Evolutionary conservation across 2,113 vertebrate species (phyloP), one percentile per base, ranked within the genome.

Genomic region (Percopsis transmontana): DNA sequence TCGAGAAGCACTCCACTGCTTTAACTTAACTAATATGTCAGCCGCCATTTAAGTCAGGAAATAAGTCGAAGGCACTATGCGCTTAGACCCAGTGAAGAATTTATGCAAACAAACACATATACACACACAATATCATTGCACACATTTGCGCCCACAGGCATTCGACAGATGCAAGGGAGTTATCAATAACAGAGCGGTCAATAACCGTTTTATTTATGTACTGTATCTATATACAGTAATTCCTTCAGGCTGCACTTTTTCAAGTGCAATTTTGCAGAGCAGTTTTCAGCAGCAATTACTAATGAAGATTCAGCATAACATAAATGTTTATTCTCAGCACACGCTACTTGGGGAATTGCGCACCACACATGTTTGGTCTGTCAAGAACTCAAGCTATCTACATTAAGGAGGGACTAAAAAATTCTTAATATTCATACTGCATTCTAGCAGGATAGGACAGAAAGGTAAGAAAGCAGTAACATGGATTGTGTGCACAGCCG

Each of bases 181-280:
- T 73, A 85, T 80, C 76, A 78, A 74, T 78, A 77, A 68, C 53
- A 45, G 10, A 52, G 40, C 15, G 38, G 58, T 76, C 76, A 80
- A 70, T 80, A 82, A 68, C 55, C 3, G 27, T n/a, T 61, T 76
- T 81, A 76, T 81, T 80, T 79, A 74, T 75, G 70, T 16, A 64
- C n/a, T 9, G n/a, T 19, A 50, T 50, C 27, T 45, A 12, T 41
- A 16, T 47, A 13, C 44, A 13, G 44, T 15, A 15, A 71, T 19
- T 62, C 53, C 83, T 55, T 18, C 9, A 0, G 79, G 77, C 71
- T 21, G 44, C 57, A 66, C 50, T 76, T 68, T 58, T 73, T 81
- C 64, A 75, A 61, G 50, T 55, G 40, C 21, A 33, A 51, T 53
- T 72, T 73, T 61, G 18, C 54, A 52, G 58, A 53, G 57, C 58